These are phyloP conservation scores for Merops nubicus DNA, from an alignment of 2,113 vertebrate species.

Conservation along the genomic window DNA sequence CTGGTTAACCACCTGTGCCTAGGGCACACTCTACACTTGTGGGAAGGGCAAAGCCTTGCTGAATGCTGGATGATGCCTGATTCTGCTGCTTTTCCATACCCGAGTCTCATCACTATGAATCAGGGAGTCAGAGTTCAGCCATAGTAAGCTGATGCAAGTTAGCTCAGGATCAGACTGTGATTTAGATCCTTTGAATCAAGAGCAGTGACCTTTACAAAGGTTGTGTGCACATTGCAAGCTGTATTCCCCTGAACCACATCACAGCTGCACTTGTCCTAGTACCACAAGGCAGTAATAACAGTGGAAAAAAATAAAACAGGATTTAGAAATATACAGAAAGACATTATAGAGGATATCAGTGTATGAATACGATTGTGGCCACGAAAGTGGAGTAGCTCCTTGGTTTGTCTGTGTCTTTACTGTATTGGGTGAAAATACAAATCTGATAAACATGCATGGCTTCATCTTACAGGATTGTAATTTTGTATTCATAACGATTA, in stretches of 20 bases:
- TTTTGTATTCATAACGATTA: background rate
- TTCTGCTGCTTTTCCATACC: background rate
- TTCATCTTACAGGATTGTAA: background rate
- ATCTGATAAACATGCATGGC: background rate
- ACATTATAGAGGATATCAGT: background rate
- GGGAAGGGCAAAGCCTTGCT: background rate
- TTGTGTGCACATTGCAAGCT: background rate
- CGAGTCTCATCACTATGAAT: background rate
- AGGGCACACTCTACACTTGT: accelerated
- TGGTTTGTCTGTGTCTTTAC: background rate
- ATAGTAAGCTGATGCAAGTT: background rate
- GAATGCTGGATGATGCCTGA: background rate
- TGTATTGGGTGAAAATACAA: background rate
- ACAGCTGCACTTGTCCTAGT: background rate
- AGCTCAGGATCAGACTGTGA: background rate
- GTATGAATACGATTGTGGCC: background rate
- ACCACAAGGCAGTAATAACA: background rate
- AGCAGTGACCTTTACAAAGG: background rate
- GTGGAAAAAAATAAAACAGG: background rate
- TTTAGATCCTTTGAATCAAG: background rate
- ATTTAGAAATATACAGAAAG: background rate
- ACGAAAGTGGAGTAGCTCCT: background rate
- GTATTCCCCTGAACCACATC: background rate
- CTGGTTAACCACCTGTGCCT: background rate
- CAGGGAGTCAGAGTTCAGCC: background rate